A percentile compares a stretch with the other conserved stretches of the same genome.
Conservation (phyloP, 1,140 invertebrate species). For the Antheraea mylitta region DNA sequence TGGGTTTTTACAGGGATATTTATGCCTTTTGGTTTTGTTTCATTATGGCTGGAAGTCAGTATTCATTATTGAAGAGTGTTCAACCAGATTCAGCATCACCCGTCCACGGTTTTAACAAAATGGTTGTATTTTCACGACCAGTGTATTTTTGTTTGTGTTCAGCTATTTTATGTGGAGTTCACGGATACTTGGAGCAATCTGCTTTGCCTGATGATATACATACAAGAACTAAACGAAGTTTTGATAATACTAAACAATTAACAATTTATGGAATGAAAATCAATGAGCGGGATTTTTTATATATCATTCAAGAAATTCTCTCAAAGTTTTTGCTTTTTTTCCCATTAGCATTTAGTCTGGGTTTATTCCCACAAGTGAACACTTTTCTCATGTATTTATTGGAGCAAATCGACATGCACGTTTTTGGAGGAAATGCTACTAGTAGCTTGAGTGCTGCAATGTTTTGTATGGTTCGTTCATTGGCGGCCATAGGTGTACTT, state of each 20-base stretch:
- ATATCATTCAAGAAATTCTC: conserved; percentile 85
- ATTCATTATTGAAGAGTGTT: conserved; percentile 98
- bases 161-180: conserved; percentile 85
- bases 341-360: conserved; percentile 95
- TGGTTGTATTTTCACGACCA: conserved; percentile 95
- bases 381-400: conserved; percentile 97
- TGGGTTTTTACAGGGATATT: conserved; percentile 94
- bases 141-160: conserved; percentile 97
- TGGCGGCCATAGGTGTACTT: conserved; percentile 88
- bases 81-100: conserved; percentile 99
- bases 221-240: conserved; percentile 49
- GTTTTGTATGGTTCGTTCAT: conserved; percentile 91
- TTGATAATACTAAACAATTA: conserved; percentile 62
- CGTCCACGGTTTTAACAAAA: conserved; percentile 98
- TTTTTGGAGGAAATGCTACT: conserved; percentile 98
- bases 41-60: conserved; percentile 97
- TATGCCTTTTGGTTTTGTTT: conserved; percentile 97
- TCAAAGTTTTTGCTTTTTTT: conserved; percentile 93
- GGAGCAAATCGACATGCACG: conserved; percentile 98
- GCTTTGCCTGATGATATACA: conserved; percentile 40
- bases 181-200: conserved; percentile 78
- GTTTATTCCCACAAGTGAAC: conserved; percentile 97
- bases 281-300: conserved; percentile 84
- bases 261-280: conserved; percentile 89
- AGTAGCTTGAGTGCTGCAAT: conserved; percentile 92